Conservation (phyloP, 2,888 invertebrate genomes). For the Cyclophora punctaria region DNA sequence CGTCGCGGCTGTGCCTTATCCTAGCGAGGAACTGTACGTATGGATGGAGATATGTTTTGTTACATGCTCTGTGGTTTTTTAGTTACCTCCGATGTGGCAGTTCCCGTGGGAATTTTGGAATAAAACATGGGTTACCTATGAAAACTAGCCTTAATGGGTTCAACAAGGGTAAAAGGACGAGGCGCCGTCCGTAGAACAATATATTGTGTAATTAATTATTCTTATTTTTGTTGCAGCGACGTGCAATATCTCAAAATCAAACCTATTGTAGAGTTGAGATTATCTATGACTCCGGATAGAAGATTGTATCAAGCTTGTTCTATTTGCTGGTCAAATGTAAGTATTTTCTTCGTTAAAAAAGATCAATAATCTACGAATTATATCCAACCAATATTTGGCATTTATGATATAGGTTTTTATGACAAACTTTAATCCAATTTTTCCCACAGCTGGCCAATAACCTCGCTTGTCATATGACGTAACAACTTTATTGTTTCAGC, state of each 20-base stretch:
- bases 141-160: too few relatives aligned
- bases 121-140: too few relatives aligned
- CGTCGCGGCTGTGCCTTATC: constrained; percentile 76
- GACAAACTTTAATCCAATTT: too few relatives aligned
- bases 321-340: constrained; percentile 68
- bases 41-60: neutral
- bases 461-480: too few relatives aligned
- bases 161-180: too few relatives aligned
- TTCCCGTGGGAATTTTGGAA: too few relatives aligned
- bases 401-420: too few relatives aligned
- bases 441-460: too few relatives aligned
- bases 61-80: neutral
- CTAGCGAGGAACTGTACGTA: constrained; percentile 38
- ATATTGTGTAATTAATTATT: neutral
- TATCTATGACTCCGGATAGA: constrained; percentile 32
- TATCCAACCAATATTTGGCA: too few relatives aligned
- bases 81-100: too few relatives aligned
- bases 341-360: constrained; percentile 10
- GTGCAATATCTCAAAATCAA: constrained; percentile 52
- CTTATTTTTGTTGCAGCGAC: constrained; percentile 42
- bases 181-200: too few relatives aligned
- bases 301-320: constrained; percentile 61
- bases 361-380: too few relatives aligned
- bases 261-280: constrained; percentile 61
- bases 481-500: constrained; percentile 41